Conservation (phyloP, 2,797 vertebrate genomes). For the Carcharodon carcharias region DNA sequence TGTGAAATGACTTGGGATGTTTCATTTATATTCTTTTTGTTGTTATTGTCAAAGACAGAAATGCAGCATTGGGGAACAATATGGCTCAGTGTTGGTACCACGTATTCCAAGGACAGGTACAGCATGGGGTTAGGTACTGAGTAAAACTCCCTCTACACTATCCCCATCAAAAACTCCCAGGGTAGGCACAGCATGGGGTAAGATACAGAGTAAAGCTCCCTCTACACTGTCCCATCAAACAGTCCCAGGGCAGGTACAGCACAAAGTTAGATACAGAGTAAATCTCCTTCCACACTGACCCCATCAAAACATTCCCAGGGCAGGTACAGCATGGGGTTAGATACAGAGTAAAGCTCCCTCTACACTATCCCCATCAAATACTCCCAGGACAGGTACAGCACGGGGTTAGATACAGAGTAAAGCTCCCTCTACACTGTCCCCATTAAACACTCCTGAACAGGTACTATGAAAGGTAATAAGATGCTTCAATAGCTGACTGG, state of each 20-base stretch:
- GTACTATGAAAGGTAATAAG: background rate
- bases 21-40: too few relatives aligned
- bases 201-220: background rate
- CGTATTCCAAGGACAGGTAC: background rate
- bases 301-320: background rate
- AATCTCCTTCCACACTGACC: background rate
- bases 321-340: background rate
- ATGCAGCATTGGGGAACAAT: background rate
- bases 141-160: background rate
- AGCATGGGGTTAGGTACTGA: background rate
- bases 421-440: background rate
- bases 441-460: background rate
- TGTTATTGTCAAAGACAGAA: background rate
- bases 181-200: background rate
- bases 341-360: background rate
- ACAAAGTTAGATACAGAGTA: background rate
- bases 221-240: background rate
- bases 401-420: background rate
- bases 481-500: background rate
- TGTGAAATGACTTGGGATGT: too few relatives aligned
- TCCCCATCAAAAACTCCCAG: background rate
- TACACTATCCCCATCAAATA: background rate
- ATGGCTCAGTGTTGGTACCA: background rate
- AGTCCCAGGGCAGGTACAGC: background rate
- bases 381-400: background rate